Percentiles rank a stretch among this genome's conserved stretches.
These are phyloP conservation scores for Eubasilissa splendida DNA, from an alignment of 2,888 invertebrate genomes.

Conservation along the genomic window DNA sequence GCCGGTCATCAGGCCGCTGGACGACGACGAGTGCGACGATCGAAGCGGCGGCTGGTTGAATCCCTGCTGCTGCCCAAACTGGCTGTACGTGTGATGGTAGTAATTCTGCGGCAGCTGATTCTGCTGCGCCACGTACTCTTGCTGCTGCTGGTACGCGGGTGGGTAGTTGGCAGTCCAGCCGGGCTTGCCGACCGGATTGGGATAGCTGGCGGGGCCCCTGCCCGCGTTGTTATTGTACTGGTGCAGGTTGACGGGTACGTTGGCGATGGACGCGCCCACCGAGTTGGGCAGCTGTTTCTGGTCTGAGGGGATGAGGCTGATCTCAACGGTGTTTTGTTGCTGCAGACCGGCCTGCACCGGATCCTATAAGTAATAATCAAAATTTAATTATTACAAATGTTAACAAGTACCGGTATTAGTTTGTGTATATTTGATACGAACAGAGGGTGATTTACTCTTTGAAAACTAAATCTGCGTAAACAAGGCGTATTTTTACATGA, in stretches of 20 bases:
- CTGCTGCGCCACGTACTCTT: neutral
- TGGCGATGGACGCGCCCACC: constrained; percentile 4
- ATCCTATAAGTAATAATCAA: neutral
- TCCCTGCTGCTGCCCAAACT: neutral
- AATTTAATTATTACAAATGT: too few relatives aligned
- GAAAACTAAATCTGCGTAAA: too few relatives aligned
- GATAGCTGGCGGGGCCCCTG: neutral
- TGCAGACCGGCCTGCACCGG: neutral
- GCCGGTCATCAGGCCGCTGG: constrained; percentile 40
- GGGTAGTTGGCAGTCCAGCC: neutral
- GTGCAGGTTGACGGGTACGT: neutral
- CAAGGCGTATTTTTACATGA: too few relatives aligned
- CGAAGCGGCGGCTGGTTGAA: constrained; percentile 18
- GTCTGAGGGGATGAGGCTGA: constrained; percentile 33
- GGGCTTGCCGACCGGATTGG: neutral
- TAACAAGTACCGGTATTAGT: too few relatives aligned
- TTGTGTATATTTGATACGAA: too few relatives aligned
- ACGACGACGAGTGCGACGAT: constrained; percentile 47
- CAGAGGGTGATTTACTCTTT: too few relatives aligned
- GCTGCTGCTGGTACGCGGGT: constrained; percentile 6
- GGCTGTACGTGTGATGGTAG: neutral
- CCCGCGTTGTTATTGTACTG: neutral
- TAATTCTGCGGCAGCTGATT: neutral
- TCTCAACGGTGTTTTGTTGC: constrained; percentile 41
- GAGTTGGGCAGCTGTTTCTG: constrained; percentile 12